Conservation (phyloP, 1,140 invertebrate genomes). For the Sminthurinus signatus region DNA sequence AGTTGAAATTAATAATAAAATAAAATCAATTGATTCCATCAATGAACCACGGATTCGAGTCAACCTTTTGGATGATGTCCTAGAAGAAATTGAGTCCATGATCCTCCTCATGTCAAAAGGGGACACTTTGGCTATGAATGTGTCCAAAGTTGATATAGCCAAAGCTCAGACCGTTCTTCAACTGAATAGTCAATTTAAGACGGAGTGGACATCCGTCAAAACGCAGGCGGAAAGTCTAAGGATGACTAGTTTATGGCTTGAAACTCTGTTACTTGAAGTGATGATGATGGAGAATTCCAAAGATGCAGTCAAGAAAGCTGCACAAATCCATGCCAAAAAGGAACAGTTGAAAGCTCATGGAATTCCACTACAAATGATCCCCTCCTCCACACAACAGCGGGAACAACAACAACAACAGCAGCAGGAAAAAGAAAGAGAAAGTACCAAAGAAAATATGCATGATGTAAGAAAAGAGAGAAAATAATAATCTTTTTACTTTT, state of each 20-base stretch:
- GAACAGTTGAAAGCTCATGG: conserved; percentile 6
- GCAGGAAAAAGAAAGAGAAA: no score
- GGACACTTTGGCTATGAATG: conserved; percentile 5
- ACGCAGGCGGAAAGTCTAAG: background rate
- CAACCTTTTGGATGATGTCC: background rate
- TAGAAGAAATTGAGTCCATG: conserved; percentile 12
- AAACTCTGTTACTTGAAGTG: conserved; percentile 7
- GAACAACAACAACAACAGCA: no score
- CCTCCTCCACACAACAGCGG: no score
- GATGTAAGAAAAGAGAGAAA: no score
- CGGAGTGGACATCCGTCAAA: background rate
- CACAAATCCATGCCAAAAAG: background rate
- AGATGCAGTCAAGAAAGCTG: no score
- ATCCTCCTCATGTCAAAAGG: conserved; percentile 7
- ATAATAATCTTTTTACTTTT: no score
- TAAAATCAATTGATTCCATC: background rate
- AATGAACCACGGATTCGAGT: background rate
- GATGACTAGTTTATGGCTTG: conserved; percentile 8
- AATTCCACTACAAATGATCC: background rate
- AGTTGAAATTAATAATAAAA: background rate
- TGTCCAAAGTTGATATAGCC: background rate
- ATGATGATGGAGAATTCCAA: no score
- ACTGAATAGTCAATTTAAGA: background rate
- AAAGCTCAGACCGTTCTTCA: background rate
- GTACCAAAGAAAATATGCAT: no score